Conservation (phyloP, 1,140 invertebrate species). For the Matsumurasca onukii region DNA sequence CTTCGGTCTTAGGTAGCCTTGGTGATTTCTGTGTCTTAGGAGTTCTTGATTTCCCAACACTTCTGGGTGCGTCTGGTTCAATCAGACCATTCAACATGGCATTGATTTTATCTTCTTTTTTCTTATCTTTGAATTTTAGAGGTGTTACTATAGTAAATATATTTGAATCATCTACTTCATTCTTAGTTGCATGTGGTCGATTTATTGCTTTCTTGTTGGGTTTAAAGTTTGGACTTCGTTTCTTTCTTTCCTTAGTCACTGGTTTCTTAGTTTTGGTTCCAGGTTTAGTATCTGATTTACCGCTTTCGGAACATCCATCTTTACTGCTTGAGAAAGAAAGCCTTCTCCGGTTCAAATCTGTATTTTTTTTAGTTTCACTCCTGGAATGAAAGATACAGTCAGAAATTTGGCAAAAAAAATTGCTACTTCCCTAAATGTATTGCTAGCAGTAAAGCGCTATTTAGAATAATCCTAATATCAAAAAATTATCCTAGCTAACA, state of each 20-base stretch:
- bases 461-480: too few species aligned
- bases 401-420: too few species aligned
- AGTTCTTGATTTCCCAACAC: constrained; percentile 14
- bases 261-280: constrained; percentile 9
- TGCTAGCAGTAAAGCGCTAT: too few species aligned
- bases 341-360: background rate
- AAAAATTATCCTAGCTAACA: too few species aligned
- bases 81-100: background rate
- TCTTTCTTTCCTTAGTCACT: background rate
- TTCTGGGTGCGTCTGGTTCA: background rate
- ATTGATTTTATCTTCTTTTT: background rate
- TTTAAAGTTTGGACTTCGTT: background rate
- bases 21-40: background rate
- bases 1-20: background rate
- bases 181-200: too few species aligned
- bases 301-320: constrained; percentile 11
- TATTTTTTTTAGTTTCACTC: background rate
- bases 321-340: constrained; percentile 8
- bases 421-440: too few species aligned
- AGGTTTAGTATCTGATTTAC: constrained; percentile 17
- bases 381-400: too few species aligned
- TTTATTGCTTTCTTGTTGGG: constrained; percentile 7
- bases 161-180: background rate
- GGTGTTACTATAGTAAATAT: background rate
- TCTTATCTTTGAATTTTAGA: constrained; percentile 8